These are phyloP conservation scores for Sipha maydis DNA, from an alignment of 2,888 invertebrate species.

Conservation along the genomic window DNA sequence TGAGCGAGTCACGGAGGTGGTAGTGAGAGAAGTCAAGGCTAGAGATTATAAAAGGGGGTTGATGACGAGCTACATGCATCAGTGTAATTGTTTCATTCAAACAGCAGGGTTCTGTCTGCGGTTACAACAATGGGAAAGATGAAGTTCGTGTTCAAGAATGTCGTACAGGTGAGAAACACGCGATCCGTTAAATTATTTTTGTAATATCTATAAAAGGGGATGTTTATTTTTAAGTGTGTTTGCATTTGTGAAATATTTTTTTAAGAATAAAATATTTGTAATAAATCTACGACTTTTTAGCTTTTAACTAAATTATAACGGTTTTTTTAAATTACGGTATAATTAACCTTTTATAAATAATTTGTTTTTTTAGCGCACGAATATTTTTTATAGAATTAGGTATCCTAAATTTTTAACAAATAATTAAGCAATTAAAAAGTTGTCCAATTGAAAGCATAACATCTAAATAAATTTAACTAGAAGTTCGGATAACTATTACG, in stretches of 20 bases:
- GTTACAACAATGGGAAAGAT: conserved; percentile 45
- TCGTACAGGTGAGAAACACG: conserved; percentile 44
- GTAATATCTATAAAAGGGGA: background rate
- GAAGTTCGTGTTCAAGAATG: conserved; percentile 46
- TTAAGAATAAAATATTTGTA: background rate
- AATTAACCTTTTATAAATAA: too few species aligned
- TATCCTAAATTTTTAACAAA: too few species aligned
- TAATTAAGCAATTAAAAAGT: too few species aligned
- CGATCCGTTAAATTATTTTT: background rate
- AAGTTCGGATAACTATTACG: too few species aligned
- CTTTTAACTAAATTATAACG: background rate
- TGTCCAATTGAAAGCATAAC: too few species aligned
- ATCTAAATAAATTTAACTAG: too few species aligned
- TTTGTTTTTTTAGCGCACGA: too few species aligned
- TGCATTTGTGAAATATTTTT: background rate
- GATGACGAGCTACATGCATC: conserved; percentile 36
- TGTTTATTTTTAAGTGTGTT: background rate
- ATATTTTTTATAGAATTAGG: too few species aligned
- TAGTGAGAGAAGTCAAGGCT: conserved; percentile 27
- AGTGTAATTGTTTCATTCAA: conserved; percentile 53
- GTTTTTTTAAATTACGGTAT: too few species aligned
- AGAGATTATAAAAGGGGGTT: conserved; percentile 59
- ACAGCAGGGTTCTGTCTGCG: conserved; percentile 51
- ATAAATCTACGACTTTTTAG: background rate
- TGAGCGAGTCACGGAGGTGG: conserved; percentile 6